These are phyloP conservation scores for Channa maculata DNA, from an alignment of 2,113 vertebrate species.

Conservation along the genomic window DNA sequence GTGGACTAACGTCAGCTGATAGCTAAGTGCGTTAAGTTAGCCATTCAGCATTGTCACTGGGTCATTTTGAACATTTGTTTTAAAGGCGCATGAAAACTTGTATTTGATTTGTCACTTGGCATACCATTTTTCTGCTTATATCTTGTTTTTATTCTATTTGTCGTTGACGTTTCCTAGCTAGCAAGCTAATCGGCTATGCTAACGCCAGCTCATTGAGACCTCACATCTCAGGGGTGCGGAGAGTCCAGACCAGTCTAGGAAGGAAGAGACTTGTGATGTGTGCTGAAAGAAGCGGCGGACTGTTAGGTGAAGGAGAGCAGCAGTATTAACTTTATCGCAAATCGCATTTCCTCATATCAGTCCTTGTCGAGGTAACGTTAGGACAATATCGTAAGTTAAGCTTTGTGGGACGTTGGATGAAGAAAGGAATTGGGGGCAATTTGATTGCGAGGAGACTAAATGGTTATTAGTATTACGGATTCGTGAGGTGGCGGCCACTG, in stretches of 20 bases:
- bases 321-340: slow-evolving; percentile 41
- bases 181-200: slow-evolving; percentile 66
- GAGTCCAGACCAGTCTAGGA: slow-evolving; percentile 60
- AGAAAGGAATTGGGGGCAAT: slow-evolving; percentile 33
- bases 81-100: too few species aligned
- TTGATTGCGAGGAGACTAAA: slow-evolving; percentile 66
- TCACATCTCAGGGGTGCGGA: slow-evolving; percentile 55
- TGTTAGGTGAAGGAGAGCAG: slow-evolving; percentile 58
- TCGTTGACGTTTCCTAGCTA: slow-evolving; percentile 50
- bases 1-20: slow-evolving; percentile 36
- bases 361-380: slow-evolving; percentile 3
- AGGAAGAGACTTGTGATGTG: slow-evolving; percentile 79
- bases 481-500: slow-evolving; percentile 70
- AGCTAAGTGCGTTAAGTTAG: slow-evolving; percentile 3
- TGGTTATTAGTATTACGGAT: slow-evolving; percentile 59
- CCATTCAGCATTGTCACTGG: neutral
- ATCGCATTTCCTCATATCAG: slow-evolving; percentile 1
- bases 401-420: slow-evolving; percentile 43
- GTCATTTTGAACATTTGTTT: slow-evolving; percentile 11
- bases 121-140: neutral
- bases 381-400: slow-evolving; percentile 13
- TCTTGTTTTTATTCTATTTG: slow-evolving; percentile 19
- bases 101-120: neutral
- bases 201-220: slow-evolving; percentile 72
- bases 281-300: slow-evolving; percentile 59